These are phyloP conservation scores for Zosterops lateralis DNA, from an alignment of 2,113 vertebrate genomes.

Conservation along the genomic window DNA sequence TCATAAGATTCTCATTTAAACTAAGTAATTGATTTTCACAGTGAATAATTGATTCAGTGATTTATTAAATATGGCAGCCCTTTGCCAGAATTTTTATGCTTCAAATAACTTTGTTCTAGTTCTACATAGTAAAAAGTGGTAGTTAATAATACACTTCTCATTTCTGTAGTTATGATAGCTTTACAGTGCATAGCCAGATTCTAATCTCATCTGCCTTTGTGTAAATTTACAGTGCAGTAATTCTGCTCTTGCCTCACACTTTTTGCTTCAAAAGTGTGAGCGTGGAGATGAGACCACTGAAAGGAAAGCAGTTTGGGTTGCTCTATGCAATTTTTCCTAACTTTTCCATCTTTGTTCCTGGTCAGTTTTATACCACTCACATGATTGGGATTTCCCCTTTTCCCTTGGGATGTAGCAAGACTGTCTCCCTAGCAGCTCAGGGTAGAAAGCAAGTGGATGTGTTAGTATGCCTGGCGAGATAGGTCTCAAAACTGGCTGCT, in stretches of 20 bases:
- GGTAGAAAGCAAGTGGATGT: background rate
- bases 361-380: background rate
- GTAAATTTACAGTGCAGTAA: background rate
- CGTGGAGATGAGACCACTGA: background rate
- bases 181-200: background rate
- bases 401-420: background rate
- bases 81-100: slow-evolving; percentile 52
- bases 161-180: slow-evolving; percentile 14
- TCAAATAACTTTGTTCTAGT: slow-evolving; percentile 49
- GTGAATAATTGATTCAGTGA: slow-evolving; percentile 65
- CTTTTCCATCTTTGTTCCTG: background rate
- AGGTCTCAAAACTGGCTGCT: slow-evolving; percentile 50
- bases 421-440: background rate
- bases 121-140: slow-evolving; percentile 47
- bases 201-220: slow-evolving; percentile 11
- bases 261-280: background rate
- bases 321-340: background rate
- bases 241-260: background rate
- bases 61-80: slow-evolving; percentile 53
- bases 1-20: slow-evolving; percentile 59
- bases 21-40: slow-evolving; percentile 63
- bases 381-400: background rate
- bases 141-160: slow-evolving; percentile 16
- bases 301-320: background rate
- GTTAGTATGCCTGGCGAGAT: slow-evolving; percentile 15